Conservation (phyloP, 2,888 invertebrate genomes). For the Alsophila aescularia region DNA sequence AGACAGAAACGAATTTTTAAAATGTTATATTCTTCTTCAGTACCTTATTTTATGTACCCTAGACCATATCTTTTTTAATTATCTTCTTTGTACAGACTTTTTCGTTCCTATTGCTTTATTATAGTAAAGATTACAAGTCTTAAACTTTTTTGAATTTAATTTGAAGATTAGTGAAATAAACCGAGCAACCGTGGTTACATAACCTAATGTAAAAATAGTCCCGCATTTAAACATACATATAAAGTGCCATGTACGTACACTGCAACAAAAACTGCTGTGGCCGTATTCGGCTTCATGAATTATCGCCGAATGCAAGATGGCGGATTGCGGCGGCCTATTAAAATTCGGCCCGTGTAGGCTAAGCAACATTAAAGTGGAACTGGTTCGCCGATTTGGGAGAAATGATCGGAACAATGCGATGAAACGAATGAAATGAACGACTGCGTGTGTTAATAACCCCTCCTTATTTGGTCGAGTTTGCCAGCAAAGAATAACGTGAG, state of each 20-base stretch:
- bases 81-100: no score
- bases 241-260: constrained; percentile 8
- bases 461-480: no score
- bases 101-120: no score
- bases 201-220: constrained; percentile 15
- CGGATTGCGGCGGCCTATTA: constrained; percentile 45
- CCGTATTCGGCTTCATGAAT: constrained; percentile 39
- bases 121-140: no score
- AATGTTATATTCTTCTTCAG: no score
- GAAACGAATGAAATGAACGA: constrained; percentile 2
- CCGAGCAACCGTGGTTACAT: no score
- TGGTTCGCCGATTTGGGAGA: constrained; percentile 36
- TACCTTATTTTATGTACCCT: no score
- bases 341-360: constrained; percentile 44
- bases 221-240: constrained; percentile 10
- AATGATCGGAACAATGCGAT: constrained; percentile 18
- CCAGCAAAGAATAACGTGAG: no score
- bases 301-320: constrained; percentile 43
- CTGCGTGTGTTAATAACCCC: neutral
- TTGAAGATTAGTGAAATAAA: no score
- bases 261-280: constrained; percentile 16
- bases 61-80: no score
- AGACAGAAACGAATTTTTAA: no score
- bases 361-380: constrained; percentile 31
- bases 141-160: no score